Evolutionary conservation across 2,113 vertebrate species (phyloP).

Genomic region (Procavia capensis): DNA sequence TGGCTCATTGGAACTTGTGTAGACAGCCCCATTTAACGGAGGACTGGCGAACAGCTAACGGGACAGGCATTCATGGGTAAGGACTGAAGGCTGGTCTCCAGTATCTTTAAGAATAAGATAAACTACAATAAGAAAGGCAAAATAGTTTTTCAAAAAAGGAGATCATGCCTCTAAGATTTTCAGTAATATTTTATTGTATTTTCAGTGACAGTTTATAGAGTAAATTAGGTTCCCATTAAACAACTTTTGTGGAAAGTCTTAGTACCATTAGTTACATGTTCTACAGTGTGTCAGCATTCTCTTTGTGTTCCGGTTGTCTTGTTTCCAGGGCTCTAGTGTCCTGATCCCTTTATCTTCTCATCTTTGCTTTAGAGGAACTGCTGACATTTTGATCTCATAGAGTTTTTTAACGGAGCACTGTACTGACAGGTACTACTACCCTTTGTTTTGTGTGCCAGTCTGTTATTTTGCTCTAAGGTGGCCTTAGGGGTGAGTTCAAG

Average conservation of each 20-base stretch:
- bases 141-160: neutral
- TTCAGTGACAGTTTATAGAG: neutral
- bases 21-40: slow-evolving; percentile 9
- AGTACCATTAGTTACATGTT: neutral
- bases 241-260: neutral
- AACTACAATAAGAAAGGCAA: neutral
- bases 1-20: neutral
- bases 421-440: neutral
- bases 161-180: neutral
- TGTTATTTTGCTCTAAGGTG: neutral
- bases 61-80: neutral
- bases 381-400: neutral
- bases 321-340: neutral
- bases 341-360: neutral
- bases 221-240: neutral
- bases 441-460: neutral
- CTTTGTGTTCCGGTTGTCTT: neutral
- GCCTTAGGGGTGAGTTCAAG: neutral
- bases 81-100: neutral
- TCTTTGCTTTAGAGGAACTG: neutral
- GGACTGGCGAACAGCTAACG: neutral
- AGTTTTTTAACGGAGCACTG: neutral
- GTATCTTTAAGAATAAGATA: neutral
- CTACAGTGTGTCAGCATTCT: neutral
- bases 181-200: too few relatives aligned